Base-by-base conservation (phyloP, 2,888 invertebrate genomes). In the Furcula furcula region DNA sequence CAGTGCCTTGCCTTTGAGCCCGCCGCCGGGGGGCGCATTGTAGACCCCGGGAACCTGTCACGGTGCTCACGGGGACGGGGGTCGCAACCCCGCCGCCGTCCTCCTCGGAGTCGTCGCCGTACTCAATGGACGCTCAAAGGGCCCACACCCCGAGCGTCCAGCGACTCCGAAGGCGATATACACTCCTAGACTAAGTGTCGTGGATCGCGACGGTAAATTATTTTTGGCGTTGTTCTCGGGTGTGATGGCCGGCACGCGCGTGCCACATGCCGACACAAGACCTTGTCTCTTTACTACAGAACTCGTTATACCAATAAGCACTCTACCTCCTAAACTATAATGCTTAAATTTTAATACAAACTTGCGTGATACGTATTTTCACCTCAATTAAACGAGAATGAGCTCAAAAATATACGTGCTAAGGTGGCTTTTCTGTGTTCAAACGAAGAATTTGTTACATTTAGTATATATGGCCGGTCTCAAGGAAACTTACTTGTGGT, bases 401-500 rank as follows among this genome's bases (percentile, higher is more conserved):
- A 20, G 7, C 26, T 26, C 9, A 14, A 26, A n/a, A 1, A 1
- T 14, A 1, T n/a, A n/a, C 4, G n/a, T 0, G 1, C 4, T 26
- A 26, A n/a, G 12, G 26, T 12, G 13, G 7, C 2, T 14, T 4
- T 14, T 26, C 14, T 14, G 5, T 14, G 7, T n/a, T 14, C 7
- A 14, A 14, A 4, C 2, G 5, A 9, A n/a, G 14, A 14, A 6
- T 6, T 20, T 25, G 13, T 26, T 12, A 26, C 26, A 14, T 14
- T 14, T 7, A 12, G n/a, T 14, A n/a, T 4, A n/a, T 14, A n/a
- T 6, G n/a, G n/a, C 9, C 6, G 6, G n/a, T n/a, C 9, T 26
- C 26, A 26, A 26, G 26, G 26, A 26, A 14, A 26, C 14, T n/a
- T 12, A 14, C 26, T 9, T 11, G 12, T 14, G 26, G 26, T 26